phyloP scores from a whole-genome alignment of 2,888 invertebrate genomes.

The Agapetus fuscipes region DNA sequence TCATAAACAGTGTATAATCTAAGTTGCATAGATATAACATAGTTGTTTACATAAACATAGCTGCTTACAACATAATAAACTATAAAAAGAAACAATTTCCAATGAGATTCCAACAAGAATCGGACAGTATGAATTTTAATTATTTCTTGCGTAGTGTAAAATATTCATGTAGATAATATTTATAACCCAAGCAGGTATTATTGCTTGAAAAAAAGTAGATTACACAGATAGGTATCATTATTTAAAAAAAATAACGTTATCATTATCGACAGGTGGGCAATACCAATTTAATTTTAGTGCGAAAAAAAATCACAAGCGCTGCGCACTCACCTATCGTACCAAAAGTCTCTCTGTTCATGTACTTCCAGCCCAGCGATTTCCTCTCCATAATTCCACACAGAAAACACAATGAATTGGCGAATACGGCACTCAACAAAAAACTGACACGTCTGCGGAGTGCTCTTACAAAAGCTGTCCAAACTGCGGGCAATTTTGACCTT shows the following conservation, averaged over 20 bases:
- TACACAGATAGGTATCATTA: too few species aligned
- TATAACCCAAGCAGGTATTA: background rate
- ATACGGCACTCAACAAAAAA: background rate
- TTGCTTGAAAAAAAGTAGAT: slow-evolving; percentile 20
- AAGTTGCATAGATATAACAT: too few species aligned
- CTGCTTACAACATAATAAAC: too few species aligned
- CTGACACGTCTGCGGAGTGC: slow-evolving; percentile 1
- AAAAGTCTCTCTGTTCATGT: slow-evolving; percentile 27
- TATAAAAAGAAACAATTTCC: too few species aligned
- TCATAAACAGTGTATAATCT: too few species aligned
- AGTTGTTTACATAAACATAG: too few species aligned
- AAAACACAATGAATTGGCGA: background rate
- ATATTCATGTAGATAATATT: background rate
- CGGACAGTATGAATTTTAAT: too few species aligned
- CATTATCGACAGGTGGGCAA: too few species aligned
- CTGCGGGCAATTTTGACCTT: background rate
- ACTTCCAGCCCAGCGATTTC: slow-evolving; percentile 26
- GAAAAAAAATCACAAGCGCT: too few species aligned
- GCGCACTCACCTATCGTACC: slow-evolving; percentile 17
- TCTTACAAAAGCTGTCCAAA: background rate
- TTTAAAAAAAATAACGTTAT: too few species aligned
- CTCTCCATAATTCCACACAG: slow-evolving; percentile 20
- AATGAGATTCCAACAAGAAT: too few species aligned
- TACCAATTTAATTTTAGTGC: slow-evolving; percentile 1
- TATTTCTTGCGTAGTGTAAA: background rate